A percentile compares a stretch with the other conserved stretches of the same genome.
These are phyloP conservation scores for Myotis planiceps DNA, from an alignment of 2,797 vertebrate species.

Conservation along the genomic window DNA sequence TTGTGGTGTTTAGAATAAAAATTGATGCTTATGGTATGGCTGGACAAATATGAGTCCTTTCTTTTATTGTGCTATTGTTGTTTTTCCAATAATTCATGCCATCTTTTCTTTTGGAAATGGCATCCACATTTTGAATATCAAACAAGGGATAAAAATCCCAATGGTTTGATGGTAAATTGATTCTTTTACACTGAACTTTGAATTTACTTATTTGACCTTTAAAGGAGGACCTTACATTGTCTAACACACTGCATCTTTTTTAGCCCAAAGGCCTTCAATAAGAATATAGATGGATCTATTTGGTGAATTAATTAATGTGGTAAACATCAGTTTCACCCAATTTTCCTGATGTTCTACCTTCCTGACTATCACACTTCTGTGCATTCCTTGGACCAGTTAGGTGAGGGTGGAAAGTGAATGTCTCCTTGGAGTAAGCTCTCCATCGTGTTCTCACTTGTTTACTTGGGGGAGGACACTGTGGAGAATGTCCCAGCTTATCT, in stretches of 20 bases:
- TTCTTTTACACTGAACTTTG: neutral
- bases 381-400: neutral
- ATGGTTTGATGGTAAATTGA: neutral
- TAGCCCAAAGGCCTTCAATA: neutral
- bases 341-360: neutral
- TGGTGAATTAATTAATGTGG: neutral
- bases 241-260: neutral
- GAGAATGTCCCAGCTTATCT: neutral
- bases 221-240: neutral
- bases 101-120: neutral
- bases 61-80: neutral
- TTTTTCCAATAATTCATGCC: neutral
- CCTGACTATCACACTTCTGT: neutral
- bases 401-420: neutral
- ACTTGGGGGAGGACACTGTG: neutral
- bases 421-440: neutral
- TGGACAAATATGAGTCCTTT: neutral
- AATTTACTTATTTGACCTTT: neutral
- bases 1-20: neutral
- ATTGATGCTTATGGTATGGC: neutral
- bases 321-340: neutral
- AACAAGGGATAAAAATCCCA: neutral
- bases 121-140: neutral
- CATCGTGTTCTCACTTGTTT: neutral
- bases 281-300: neutral